phyloP scores from a whole-genome alignment of 2,113 vertebrate species.

The Cathartes aura region DNA sequence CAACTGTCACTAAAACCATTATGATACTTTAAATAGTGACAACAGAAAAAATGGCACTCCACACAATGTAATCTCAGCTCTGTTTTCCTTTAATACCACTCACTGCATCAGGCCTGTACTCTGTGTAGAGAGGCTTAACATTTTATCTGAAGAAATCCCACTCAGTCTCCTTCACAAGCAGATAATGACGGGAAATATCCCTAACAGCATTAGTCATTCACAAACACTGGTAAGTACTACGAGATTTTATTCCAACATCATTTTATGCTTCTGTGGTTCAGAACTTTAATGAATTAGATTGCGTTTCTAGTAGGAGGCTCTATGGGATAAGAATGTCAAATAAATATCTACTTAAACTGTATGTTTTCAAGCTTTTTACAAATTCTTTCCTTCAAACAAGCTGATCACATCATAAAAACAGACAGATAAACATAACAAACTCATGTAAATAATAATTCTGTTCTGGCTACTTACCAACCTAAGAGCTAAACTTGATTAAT shows the following conservation, averaged over 20 bases:
- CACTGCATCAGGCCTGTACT: background rate
- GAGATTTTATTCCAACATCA: constrained; percentile 23
- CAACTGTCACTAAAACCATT: background rate
- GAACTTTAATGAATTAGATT: constrained; percentile 41
- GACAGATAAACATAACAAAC: background rate
- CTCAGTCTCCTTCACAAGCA: constrained; percentile 4
- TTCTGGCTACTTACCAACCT: background rate
- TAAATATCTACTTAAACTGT: constrained; percentile 1
- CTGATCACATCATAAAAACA: background rate
- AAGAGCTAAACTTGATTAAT: background rate
- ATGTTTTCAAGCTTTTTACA: background rate
- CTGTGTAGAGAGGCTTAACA: background rate
- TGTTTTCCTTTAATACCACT: constrained; percentile 2
- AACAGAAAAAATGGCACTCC: background rate
- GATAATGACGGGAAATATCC: constrained; percentile 10
- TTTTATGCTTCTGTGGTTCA: constrained; percentile 36
- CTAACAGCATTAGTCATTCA: constrained; percentile 37
- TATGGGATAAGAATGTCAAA: background rate
- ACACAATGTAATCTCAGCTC: background rate
- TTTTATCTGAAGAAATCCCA: constrained; percentile 15
- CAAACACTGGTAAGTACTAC: background rate
- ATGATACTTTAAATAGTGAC: background rate
- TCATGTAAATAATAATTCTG: background rate
- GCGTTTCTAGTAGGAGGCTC: background rate
- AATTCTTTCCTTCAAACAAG: background rate